Evolutionary conservation across 2,113 vertebrate genomes (phyloP), one percentile per base, ranked within the genome.

Genomic region (Tetrao urogallus): DNA sequence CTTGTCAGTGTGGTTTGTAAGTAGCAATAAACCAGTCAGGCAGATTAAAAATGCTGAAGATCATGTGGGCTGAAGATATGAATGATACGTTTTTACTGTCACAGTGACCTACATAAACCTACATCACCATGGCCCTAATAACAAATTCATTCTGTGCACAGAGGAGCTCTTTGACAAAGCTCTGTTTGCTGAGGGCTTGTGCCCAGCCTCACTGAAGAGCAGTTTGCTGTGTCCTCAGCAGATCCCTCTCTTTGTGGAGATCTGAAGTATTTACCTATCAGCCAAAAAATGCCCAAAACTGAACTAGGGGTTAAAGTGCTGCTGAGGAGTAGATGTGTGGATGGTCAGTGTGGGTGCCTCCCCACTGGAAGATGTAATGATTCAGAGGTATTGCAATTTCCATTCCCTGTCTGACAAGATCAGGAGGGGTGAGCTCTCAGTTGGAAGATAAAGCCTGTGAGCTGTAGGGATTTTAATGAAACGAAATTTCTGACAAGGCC

Each of bases 71-170:
- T 45, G 60, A 90, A 88, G 79, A 89, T 92, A 91, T 88, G 95
- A 94, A 69, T 80, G 36, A 40, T 80, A 63, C 20, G 12, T 88
- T 92, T 94, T 91, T 83, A 69, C 72, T 94, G 89, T 86, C 85
- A 77, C 69, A 56, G 75, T 95, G 95, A 96, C 89, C 91, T 94
- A 78, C 64, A 91, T 92, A 96, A 96, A 88, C 56, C 56, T 85
- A 60, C 34, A 67, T 82, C 60, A 58, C 38, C 14, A 8, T 25
- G 70, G n/a, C 25, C 40, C 78, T 63, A 80, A 50, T 77, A 89
- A 87, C 19, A 61, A 66, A 74, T 71, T 71, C 16, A 56, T 93
- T 88, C 64, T 56, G 64, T 80, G 72, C 63, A 60, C 45, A 74
- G 72, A 77, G 30, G 22, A 73, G 61, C 60, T 73, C 60, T 63